phyloP scores from a whole-genome alignment of 1,140 invertebrate genomes.

The Mamestra configurata region DNA sequence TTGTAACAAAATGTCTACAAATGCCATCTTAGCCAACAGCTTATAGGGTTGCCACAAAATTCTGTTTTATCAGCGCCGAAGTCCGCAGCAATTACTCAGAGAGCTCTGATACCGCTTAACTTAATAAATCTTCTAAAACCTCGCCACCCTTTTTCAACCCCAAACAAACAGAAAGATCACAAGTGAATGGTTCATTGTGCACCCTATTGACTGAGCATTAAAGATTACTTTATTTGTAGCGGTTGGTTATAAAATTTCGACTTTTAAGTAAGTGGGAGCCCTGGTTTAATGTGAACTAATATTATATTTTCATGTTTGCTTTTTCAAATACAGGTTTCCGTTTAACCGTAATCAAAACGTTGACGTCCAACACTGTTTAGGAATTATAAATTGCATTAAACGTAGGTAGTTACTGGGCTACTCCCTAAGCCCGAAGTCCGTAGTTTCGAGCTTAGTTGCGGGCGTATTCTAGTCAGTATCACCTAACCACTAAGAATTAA shows the following conservation, averaged over 20 bases:
- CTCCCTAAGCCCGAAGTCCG: no score
- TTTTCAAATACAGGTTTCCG: not conserved
- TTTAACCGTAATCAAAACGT: no score
- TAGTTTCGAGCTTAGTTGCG: no score
- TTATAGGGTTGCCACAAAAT: conserved; percentile 31
- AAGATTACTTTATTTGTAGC: not conserved
- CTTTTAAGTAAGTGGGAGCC: not conserved
- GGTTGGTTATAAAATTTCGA: conserved; percentile 2
- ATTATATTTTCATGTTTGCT: not conserved
- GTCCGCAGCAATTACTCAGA: conserved; percentile 55
- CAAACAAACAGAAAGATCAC: conserved; percentile 17
- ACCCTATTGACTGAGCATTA: conserved; percentile 1
- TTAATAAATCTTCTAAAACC: conserved; percentile 55
- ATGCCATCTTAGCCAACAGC: not conserved
- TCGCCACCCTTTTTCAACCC: conserved; percentile 27
- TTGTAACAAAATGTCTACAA: not conserved
- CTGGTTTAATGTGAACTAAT: not conserved
- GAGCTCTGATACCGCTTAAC: conserved; percentile 43
- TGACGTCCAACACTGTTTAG: no score
- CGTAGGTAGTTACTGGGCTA: no score
- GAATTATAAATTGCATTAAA: no score
- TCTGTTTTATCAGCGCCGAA: conserved; percentile 42
- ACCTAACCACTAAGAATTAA: no score
- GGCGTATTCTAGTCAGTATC: no score
- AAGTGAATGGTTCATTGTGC: not conserved